Base-by-base conservation (phyloP, 2,113 vertebrate species). In the Callorhinus ursinus region DNA sequence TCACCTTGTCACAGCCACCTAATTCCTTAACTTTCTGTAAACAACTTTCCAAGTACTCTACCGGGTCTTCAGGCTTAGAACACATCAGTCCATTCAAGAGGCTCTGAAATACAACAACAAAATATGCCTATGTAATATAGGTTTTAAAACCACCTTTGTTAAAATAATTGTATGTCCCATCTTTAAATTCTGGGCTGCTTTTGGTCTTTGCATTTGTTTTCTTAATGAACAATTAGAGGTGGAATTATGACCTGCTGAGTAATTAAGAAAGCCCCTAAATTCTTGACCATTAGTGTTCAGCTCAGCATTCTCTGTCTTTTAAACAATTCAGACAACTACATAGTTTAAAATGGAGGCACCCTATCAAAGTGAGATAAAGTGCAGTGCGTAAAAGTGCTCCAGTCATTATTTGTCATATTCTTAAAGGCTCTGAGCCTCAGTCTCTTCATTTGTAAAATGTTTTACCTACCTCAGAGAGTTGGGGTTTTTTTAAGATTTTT, bases 81-180 rank as follows among this genome's bases (percentile, higher is more conserved):
- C 99, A 99, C 99, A 99, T 99, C 98, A 99, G 97, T 98, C 99
- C 99, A 96, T 99, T 99, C 98, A 99, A 98, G 97, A 99, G 99
- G 97, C 99, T 99, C 99, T 99, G 98, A 28, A 99, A 98, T 1
- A 67, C 11, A 98, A 97, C 11, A 98, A 97, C 46, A 90, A 67
- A 98, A 98, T 21, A 85, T 5, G 3, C 13, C 82, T 53, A 88
- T 51, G 26, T 61, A 42, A 84, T 88, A 57, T 18, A 39, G 0
- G 4, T 69, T 92, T 89, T 67, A 18, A 87, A 95, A 76, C 31
- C 24, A 49, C 33, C 21, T 93, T 69, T 89, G 55, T 85, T 67
- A 91, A 86, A 91, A 83, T 7, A 51, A 3, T 84, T 90, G 26
- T 49, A 33, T 49, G 26, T 19, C 42, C 42, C 49, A 28, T 72